Base-by-base conservation (phyloP, 2,888 invertebrate genomes). In the Serrognathus titanus region DNA sequence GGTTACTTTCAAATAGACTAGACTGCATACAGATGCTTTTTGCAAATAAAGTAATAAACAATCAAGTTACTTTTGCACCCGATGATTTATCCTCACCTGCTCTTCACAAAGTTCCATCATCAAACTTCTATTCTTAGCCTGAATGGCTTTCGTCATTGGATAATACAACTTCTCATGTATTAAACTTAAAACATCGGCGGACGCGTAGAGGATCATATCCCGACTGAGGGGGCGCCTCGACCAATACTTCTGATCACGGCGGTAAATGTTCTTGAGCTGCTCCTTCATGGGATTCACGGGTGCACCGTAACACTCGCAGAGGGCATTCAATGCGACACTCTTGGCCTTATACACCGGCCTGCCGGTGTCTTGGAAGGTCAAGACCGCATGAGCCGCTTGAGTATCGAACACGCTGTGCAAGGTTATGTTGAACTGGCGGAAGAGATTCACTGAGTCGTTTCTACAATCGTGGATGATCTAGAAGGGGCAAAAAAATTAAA, bases 321-420 rank as follows among this genome's bases (percentile, higher is more conserved):
- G 81, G 52, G 94, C 91, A 80, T 94, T 94, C 56, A 97, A 81
- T 66, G 94, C 93, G 48, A 95, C 87, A 75, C 93, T 93, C 79
- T 96, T 95, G 51, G 94, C 93, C 81, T 97, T 97, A 74, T 95
- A 93, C 50, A 96, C 92, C 37, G 96, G 94, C 69, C 92, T 90
- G 59, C 89, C 88, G 58, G 89, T 91, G 69, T 93, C 91, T 79
- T 95, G 95, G 71, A 88, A 89, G 71, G 95, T 93, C 48, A 97
- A 79, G 9, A 97, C 90, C 52, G 95, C 92, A 77, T 97, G 94
- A 41, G 95, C 96, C 38, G 77, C 75, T 65, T 78, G 95, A 37
- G 95, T 95, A 75, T 96, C 95, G 75, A 96, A 95, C 50, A 96
- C 92, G 78, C 89, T 90, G 62, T 84, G 84, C 68, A 95, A 78